A percentile compares a stretch with the other conserved stretches of the same genome.
Evolutionary conservation across 2,888 invertebrate species (phyloP).

Genomic region (Spisula subtruncata): DNA sequence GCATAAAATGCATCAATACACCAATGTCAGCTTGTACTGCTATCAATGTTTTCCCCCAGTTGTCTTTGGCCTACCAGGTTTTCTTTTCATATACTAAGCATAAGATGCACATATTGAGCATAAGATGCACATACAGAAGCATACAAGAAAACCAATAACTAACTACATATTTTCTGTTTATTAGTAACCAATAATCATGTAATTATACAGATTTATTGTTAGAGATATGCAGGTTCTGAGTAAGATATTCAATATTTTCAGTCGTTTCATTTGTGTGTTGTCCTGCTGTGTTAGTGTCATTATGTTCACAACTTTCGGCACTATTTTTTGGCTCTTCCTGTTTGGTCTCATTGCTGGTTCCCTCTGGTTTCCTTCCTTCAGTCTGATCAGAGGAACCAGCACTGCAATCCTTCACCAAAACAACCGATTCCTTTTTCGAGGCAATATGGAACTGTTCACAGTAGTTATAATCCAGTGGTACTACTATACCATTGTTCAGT

Average conservation of each 20-base stretch:
- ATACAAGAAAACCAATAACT: not conserved
- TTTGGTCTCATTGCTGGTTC: not conserved
- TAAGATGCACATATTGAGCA: no score
- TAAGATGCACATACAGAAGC: no score
- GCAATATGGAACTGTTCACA: constrained; percentile 65
- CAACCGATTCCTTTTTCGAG: constrained; percentile 50
- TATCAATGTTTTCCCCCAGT: no score
- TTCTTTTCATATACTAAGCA: no score
- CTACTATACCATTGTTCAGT: constrained; percentile 61
- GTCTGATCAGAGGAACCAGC: constrained; percentile 32
- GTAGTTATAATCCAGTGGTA: constrained; percentile 64
- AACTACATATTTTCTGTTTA: not conserved
- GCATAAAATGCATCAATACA: no score
- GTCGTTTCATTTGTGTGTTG: constrained; percentile 26
- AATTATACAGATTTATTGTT: constrained; percentile 56
- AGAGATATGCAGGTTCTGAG: constrained; percentile 67
- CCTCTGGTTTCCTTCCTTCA: not conserved
- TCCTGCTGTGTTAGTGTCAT: constrained; percentile 5
- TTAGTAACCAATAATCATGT: not conserved
- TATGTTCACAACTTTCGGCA: constrained; percentile 31
- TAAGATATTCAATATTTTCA: constrained; percentile 44
- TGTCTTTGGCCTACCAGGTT: no score
- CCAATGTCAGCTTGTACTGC: no score
- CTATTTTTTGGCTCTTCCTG: not conserved
- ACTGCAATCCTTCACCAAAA: constrained; percentile 52